Evolutionary conservation across 2,113 vertebrate species (phyloP).

Genomic region (Fregata magnificens): DNA sequence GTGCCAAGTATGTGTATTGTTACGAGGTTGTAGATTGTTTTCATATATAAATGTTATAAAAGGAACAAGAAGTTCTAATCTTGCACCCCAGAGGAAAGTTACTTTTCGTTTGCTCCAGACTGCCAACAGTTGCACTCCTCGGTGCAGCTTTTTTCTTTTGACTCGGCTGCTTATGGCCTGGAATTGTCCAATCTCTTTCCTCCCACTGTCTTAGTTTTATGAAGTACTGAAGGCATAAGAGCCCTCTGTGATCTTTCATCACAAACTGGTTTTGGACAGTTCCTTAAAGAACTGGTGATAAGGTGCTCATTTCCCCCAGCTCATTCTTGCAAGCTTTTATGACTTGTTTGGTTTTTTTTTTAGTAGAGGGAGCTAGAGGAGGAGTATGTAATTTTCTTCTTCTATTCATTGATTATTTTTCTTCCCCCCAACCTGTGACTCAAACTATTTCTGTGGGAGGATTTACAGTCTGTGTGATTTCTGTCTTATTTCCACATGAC

Average conservation of each 20-base stretch:
- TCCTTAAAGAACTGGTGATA: neutral
- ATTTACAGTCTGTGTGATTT: neutral
- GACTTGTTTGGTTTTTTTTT: neutral
- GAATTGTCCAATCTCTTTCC: neutral
- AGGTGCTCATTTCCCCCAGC: neutral
- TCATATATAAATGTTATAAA: neutral
- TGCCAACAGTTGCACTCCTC: constrained; percentile 6
- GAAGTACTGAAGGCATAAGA: neutral
- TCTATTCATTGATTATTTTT: neutral
- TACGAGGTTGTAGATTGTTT: neutral
- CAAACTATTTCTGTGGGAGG: neutral
- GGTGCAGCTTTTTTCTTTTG: constrained; percentile 9
- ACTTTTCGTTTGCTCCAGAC: neutral
- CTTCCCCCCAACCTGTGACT: neutral
- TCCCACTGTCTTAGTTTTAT: neutral
- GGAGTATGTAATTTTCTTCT: neutral
- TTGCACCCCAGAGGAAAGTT: constrained; percentile 1
- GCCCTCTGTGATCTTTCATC: neutral
- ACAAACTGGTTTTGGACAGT: neutral
- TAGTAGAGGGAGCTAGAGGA: neutral
- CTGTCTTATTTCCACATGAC: neutral
- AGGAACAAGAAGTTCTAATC: constrained; percentile 42
- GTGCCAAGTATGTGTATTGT: neutral
- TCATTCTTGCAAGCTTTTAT: neutral
- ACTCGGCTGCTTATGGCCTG: neutral